Percentiles rank a stretch among this genome's conserved stretches.
These are phyloP conservation scores for Eupithecia subfuscata DNA, from an alignment of 2,888 invertebrate species.

Conservation along the genomic window DNA sequence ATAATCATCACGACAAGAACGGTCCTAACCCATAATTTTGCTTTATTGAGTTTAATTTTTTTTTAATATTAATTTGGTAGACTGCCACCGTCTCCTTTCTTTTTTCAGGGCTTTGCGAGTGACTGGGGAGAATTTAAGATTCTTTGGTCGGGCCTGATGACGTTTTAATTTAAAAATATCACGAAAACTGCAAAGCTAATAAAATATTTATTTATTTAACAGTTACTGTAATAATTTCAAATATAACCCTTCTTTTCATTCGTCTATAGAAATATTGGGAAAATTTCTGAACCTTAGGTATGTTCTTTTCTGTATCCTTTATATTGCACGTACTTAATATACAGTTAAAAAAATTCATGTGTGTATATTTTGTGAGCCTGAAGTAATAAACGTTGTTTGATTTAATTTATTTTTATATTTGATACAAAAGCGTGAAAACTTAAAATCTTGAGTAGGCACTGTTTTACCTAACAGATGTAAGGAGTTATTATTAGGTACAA, in stretches of 20 bases:
- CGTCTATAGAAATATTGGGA: neutral
- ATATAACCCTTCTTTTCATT: neutral
- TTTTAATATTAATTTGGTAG: neutral
- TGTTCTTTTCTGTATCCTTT: neutral
- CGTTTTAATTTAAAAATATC: neutral
- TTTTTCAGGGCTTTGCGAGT: neutral
- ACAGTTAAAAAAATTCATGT: neutral
- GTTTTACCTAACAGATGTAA: neutral
- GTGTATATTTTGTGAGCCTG: neutral
- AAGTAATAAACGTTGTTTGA: neutral
- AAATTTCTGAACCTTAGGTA: neutral
- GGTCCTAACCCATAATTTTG: neutral
- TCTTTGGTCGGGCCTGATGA: neutral
- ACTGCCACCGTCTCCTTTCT: neutral
- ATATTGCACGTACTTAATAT: neutral
- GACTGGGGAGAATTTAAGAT: neutral
- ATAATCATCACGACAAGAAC: slow-evolving; percentile 55
- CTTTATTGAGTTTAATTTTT: neutral
- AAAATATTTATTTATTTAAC: neutral
- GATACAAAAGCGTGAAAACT: neutral
- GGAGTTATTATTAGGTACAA: slow-evolving; percentile 6
- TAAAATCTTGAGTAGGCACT: neutral
- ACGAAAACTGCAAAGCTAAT: neutral
- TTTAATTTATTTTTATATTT: neutral
- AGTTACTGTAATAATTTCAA: neutral